Evolutionary conservation across 2,113 vertebrate genomes (phyloP).

Genomic region (Craseonycteris thonglongyai): DNA sequence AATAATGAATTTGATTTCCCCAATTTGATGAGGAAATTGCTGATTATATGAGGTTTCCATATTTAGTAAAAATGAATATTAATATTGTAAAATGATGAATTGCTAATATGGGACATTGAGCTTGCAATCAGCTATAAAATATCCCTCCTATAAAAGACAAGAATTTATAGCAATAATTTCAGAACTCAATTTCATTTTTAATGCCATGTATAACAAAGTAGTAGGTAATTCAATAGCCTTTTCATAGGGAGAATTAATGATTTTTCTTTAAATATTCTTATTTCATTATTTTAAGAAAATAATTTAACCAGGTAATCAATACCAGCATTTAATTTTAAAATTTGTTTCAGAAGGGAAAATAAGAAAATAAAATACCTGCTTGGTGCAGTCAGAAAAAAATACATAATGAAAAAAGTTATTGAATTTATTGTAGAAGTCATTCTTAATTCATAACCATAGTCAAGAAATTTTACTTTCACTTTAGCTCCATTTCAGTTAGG

Average conservation of each 20-base stretch:
- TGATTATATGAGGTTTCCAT: conserved; percentile 53
- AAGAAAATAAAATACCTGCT: not conserved
- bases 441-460: not conserved
- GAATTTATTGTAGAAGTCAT: not conserved
- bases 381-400: not conserved
- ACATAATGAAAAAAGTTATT: not conserved
- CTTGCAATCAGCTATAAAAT: conserved; percentile 60
- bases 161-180: conserved; percentile 48
- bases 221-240: not conserved
- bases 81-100: conserved; percentile 54
- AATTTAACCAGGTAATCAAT: not conserved
- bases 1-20: conserved; percentile 55
- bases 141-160: conserved; percentile 44
- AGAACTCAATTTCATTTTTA: conserved; percentile 24
- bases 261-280: not conserved
- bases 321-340: not conserved
- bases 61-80: conserved; percentile 64
- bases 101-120: conserved; percentile 60
- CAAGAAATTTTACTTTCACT: not conserved
- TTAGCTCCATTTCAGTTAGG: not conserved
- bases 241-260: not conserved
- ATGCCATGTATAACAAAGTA: conserved; percentile 5
- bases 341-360: not conserved
- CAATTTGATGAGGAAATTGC: conserved; percentile 62
- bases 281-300: conserved; percentile 6